Evolutionary conservation across 1,140 invertebrate genomes (phyloP), one percentile per base, ranked within the genome.

Genomic region (Ladona fulva): DNA sequence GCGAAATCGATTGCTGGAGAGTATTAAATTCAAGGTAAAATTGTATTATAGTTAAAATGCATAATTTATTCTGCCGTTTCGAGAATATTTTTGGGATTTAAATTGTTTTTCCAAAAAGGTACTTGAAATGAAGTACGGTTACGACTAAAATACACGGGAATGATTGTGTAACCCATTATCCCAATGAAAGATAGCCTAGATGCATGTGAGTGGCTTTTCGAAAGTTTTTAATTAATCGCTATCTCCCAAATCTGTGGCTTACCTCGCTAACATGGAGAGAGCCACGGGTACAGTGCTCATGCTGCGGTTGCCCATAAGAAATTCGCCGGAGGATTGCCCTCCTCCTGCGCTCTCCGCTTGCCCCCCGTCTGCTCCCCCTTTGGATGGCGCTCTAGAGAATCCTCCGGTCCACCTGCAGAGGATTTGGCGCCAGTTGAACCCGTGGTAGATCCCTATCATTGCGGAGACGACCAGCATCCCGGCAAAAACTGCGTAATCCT

Each of bases 381-480:
- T 66, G 14, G 52, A 66, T 22, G 52, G 52, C 1, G 52, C 52
- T 12, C 52, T 66, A 5, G 52, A 66, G 52, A 66, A 66, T 1
- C 52, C 52, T 16, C 52, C 52, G 12, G n/a, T 19, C 52, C 52
- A 66, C 12, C n/a, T 66, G 16, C 16, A 16, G 3, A 66, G 52
- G 16, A 66, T 22, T 22, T 66, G 52, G 22, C 79, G 77, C 25
- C 80, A 59, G n/a, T 78, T 73, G 19, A 25, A 24, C 14, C 74
- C 74, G 74, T 75, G 74, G 80, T 82, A 86, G 78, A 85, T 83
- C 83, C 83, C 90, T 29, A 89, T 89, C 8, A 82, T 83, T 1
- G 89, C 85, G 1, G 91, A 92, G 0, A 89, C 79, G 0, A 83
- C 81, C n/a, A 93, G 81, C 89, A 92, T 90, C 0, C 87, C 79